These are phyloP conservation scores for Thunnus thynnus DNA, from an alignment of 2,113 vertebrate species.

Conservation along the genomic window DNA sequence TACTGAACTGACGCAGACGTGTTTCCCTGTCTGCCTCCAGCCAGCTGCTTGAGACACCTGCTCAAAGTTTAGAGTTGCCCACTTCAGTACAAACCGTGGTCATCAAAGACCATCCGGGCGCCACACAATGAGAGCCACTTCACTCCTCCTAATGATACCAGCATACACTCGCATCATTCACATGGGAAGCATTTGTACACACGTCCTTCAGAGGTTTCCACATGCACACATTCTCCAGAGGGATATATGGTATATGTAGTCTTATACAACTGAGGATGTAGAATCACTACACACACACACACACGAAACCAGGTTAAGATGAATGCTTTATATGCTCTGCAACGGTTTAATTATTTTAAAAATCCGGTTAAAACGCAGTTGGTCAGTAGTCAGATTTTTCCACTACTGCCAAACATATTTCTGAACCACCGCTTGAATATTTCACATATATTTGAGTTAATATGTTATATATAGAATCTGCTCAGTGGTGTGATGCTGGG, in stretches of 20 bases:
- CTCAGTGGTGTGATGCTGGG: not conserved
- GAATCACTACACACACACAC: not conserved
- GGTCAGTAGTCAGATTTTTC: not conserved
- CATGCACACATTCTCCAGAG: constrained; percentile 14
- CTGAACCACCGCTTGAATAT: not conserved
- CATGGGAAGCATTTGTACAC: constrained; percentile 47
- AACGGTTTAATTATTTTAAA: no score
- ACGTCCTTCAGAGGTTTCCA: constrained; percentile 23
- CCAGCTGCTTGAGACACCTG: constrained; percentile 82
- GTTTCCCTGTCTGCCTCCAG: constrained; percentile 67
- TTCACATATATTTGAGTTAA: not conserved
- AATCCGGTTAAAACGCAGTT: not conserved
- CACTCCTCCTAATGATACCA: constrained; percentile 82
- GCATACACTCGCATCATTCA: constrained; percentile 75
- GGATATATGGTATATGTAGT: not conserved
- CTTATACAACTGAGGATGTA: constrained; percentile 18
- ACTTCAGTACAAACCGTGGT: constrained; percentile 71
- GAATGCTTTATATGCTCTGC: no score
- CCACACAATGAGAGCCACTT: constrained; percentile 79
- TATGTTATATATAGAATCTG: not conserved
- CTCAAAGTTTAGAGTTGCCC: constrained; percentile 72
- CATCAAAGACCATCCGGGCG: constrained; percentile 76
- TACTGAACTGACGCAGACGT: constrained; percentile 71
- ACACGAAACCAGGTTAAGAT: not conserved
- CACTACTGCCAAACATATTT: no score